Base-by-base conservation (phyloP, 2,888 invertebrate species). In the Himalopsyche tibetana region DNA sequence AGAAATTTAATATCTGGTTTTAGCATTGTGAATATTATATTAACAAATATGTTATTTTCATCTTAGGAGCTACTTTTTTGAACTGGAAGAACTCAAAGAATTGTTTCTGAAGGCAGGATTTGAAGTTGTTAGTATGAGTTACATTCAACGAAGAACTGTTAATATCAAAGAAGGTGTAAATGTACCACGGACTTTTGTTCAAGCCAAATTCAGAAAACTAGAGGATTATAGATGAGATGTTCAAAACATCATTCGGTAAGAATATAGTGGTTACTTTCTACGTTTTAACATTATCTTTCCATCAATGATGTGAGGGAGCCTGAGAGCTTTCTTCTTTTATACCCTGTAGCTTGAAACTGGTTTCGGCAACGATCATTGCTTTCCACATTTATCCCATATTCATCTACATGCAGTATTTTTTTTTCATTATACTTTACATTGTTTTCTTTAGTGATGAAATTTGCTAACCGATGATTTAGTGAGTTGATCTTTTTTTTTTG, bases 151-250 rank as follows among this genome's bases (percentile, higher is more conserved):
- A 55, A 94, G 98, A 84, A 99, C 99, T 0, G 94, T 98, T 0
- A 99, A 99, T 92, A 94, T 96, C 84, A 99, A 99, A 90, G 98
- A 99, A 92, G 96, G 96, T 12, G 94, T 99, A 81, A 96, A 98
- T 93, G 98, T 98, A 0, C 97, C 97, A 0, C 94, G 99, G 88
- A 96, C 98, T 89, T 99, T 99, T 93, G 94, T 99, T 0, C 99
- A 99, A 92, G 97, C 96, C 5, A 97, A 97, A 93, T 97, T 97
- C 90, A 91, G 90, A 51, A 96, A 95, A 90, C 92, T 83, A n/a
- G 4, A 63, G 0, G 19, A 19, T 19, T 4, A 51, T 15, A 51
- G 2, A 12, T 51, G 51, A 51, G 15, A 15, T 51, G 2, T 5
- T 51, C 5, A 4, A n/a, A n/a, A 15, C 5, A 51, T 3, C 51